A percentile compares a stretch with the other conserved stretches of the same genome.
Evolutionary conservation across 2,113 vertebrate species (phyloP).

Genomic region (Hystrix cristata): DNA sequence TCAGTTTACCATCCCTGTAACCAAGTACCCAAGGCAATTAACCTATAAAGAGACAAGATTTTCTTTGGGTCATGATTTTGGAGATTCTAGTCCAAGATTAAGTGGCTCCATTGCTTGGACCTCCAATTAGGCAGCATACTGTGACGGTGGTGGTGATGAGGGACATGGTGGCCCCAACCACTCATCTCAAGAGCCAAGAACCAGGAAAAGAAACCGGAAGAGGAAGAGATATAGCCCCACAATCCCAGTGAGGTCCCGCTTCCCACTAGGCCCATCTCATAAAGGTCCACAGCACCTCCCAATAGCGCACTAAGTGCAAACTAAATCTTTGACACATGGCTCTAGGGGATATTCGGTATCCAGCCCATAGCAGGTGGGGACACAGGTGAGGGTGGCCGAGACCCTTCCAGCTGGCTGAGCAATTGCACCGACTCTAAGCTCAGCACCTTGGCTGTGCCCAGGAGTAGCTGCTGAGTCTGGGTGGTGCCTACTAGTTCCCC

Average conservation of each 20-base stretch:
- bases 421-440: neutral
- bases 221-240: neutral
- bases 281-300: neutral
- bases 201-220: neutral
- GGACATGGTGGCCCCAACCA: neutral
- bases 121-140: neutral
- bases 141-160: neutral
- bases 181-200: neutral
- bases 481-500: too few relatives aligned
- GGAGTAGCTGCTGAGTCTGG: neutral
- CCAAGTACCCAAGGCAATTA: neutral
- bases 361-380: neutral
- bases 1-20: neutral
- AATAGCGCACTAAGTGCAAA: neutral
- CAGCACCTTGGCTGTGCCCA: neutral
- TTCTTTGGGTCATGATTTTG: neutral
- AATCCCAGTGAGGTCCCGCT: neutral
- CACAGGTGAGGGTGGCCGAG: neutral
- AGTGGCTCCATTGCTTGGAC: neutral
- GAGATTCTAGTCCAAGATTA: neutral
- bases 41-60: neutral
- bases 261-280: neutral
- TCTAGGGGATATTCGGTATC: neutral
- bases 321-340: neutral
- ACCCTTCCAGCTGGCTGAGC: fast-evolving